These are phyloP conservation scores for Aphelenchoides avenae DNA, from an alignment of 1,140 invertebrate genomes.

Conservation along the genomic window DNA sequence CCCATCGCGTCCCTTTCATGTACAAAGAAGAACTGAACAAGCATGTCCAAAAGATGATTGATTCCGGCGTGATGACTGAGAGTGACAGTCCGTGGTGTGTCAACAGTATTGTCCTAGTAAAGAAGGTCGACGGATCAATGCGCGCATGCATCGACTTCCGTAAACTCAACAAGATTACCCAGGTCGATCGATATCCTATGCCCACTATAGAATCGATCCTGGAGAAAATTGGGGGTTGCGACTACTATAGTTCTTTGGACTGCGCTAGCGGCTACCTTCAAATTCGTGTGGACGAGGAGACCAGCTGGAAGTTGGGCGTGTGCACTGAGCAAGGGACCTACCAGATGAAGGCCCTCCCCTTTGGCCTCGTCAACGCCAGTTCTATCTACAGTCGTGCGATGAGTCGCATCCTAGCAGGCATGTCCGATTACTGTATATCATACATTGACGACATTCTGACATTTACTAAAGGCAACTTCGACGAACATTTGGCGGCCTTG, in stretches of 20 bases:
- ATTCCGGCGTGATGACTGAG: too few relatives aligned
- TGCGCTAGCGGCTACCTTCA: too few relatives aligned
- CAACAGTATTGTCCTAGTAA: too few relatives aligned
- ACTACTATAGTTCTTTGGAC: too few relatives aligned
- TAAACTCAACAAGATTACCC: conserved; percentile 60
- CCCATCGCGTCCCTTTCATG: too few relatives aligned
- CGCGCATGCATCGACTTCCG: conserved; percentile 64
- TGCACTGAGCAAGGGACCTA: conserved; percentile 12
- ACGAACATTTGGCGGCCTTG: conserved; percentile 2
- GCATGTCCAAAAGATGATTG: too few relatives aligned
- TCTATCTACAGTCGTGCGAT: conserved; percentile 8
- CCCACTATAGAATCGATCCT: conserved; percentile 62
- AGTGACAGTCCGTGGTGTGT: too few relatives aligned
- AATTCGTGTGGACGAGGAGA: conserved; percentile 38
- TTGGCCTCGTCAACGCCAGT: conserved; percentile 24
- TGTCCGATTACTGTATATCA: too few relatives aligned
- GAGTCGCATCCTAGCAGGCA: conserved; percentile 52
- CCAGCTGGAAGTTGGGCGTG: conserved; percentile 19
- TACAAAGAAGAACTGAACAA: too few relatives aligned
- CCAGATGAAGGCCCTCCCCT: conserved; percentile 22
- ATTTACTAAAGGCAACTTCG: conserved; percentile 18
- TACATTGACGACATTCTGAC: too few relatives aligned
- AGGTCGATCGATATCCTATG: conserved; percentile 63
- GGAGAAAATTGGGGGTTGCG: too few relatives aligned
- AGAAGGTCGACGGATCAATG: too few relatives aligned